Percentiles rank a stretch among this genome's conserved stretches.
These are phyloP conservation scores for Artemia sinica DNA, from an alignment of 2,888 invertebrate genomes.

Conservation along the genomic window DNA sequence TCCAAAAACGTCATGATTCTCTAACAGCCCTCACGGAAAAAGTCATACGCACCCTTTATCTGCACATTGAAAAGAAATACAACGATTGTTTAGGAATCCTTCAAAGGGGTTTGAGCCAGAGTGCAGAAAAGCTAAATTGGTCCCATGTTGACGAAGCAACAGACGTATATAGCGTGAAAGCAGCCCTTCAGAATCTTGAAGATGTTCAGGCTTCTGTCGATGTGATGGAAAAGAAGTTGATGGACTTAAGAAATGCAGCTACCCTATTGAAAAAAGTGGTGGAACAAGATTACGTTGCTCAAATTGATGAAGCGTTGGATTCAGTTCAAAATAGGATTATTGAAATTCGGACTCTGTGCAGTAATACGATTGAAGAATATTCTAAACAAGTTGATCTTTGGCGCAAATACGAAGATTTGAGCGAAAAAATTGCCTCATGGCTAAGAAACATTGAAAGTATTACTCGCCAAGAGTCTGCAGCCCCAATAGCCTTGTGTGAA, in stretches of 20 bases:
- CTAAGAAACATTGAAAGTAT: conserved; percentile 58
- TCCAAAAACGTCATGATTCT: conserved; percentile 66
- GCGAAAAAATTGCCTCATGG: conserved; percentile 56
- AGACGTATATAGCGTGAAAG: conserved; percentile 79
- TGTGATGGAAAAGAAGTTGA: conserved; percentile 48
- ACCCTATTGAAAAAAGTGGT: conserved; percentile 54
- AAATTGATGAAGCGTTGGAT: conserved; percentile 49
- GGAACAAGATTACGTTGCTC: conserved; percentile 46
- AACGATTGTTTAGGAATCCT: conserved; percentile 50
- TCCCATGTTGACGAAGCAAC: conserved; percentile 72
- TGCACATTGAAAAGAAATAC: conserved; percentile 17
- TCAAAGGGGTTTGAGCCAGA: conserved; percentile 57
- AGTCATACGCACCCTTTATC: conserved; percentile 38
- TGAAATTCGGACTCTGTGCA: conserved; percentile 47
- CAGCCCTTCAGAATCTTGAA: conserved; percentile 59
- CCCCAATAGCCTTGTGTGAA: conserved; percentile 47
- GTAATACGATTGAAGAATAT: conserved; percentile 47
- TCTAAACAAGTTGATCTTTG: conserved; percentile 55
- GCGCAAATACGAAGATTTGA: conserved; percentile 57
- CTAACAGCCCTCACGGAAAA: conserved; percentile 61
- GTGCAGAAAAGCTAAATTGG: conserved; percentile 77
- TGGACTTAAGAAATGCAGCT: conserved; percentile 51
- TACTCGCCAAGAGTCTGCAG: conserved; percentile 52
- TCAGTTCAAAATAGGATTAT: conserved; percentile 52
- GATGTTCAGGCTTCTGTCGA: conserved; percentile 54